These are phyloP conservation scores for Neodontobutis hainanensis DNA, from an alignment of 2,113 vertebrate species.

Conservation along the genomic window DNA sequence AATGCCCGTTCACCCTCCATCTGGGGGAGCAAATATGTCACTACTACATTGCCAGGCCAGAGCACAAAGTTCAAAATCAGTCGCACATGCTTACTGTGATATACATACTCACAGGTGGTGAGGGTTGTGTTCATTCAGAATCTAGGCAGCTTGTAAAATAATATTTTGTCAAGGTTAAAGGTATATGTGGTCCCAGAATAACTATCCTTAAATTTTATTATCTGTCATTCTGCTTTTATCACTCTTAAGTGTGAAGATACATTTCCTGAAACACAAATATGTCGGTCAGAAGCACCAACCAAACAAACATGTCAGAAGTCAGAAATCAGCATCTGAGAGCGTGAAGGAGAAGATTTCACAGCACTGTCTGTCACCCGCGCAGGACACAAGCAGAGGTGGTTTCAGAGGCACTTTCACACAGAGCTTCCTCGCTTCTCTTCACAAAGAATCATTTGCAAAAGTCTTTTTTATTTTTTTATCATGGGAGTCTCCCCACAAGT, in stretches of 20 bases:
- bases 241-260: conserved; percentile 28
- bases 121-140: neutral
- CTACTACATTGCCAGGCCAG: conserved; percentile 50
- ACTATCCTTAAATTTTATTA: conserved; percentile 1
- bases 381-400: conserved; percentile 59
- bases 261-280: conserved; percentile 53
- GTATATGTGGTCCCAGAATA: neutral
- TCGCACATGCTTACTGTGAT: conserved; percentile 12
- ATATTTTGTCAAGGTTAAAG: neutral
- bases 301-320: conserved; percentile 57
- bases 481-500: conserved; percentile 15
- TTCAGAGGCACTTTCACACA: conserved; percentile 38
- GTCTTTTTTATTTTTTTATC: conserved; percentile 29
- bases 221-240: conserved; percentile 23
- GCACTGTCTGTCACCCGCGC: conserved; percentile 40
- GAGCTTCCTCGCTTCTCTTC: conserved; percentile 37
- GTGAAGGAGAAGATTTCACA: conserved; percentile 47
- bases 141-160: neutral
- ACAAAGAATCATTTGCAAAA: conserved; percentile 49
- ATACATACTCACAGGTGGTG: conserved; percentile 5
- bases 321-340: conserved; percentile 45
- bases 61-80: conserved; percentile 32
- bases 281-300: conserved; percentile 37
- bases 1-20: conserved; percentile 53
- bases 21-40: conserved; percentile 61